Conservation (phyloP, 2,888 invertebrate species). For the Nomada ferruginata region DNA sequence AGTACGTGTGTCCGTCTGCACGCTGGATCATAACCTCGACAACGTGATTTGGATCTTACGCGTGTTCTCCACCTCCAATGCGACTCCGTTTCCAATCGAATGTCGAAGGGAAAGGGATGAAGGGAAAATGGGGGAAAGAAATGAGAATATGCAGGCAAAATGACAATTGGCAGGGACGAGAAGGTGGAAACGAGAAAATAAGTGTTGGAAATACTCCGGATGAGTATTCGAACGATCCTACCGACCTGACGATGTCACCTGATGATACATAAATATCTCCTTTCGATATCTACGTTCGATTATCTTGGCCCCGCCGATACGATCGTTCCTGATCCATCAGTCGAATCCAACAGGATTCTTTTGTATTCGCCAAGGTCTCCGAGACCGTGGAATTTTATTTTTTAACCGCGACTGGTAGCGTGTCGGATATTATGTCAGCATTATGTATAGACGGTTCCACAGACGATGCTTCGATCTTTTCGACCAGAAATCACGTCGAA, state of each 20-base stretch:
- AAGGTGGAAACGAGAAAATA: no score
- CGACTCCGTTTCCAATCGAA: no score
- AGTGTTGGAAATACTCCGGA: no score
- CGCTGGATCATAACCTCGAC: constrained; percentile 56
- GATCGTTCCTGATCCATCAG: not conserved
- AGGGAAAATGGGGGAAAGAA: not conserved
- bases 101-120: no score
- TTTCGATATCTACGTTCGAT: constrained; percentile 3
- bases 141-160: no score
- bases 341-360: constrained; percentile 11
- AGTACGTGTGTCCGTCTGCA: constrained; percentile 18
- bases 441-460: constrained; percentile 66
- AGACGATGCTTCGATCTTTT: constrained; percentile 66
- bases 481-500: constrained; percentile 64
- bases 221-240: not conserved
- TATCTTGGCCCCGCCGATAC: not conserved
- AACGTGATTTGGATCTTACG: constrained; percentile 23
- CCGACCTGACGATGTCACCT: not conserved
- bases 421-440: constrained; percentile 66
- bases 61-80: not conserved
- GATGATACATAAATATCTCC: not conserved
- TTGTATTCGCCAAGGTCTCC: constrained; percentile 18
- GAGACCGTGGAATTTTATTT: constrained; percentile 55
- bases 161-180: no score
- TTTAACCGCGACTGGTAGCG: constrained; percentile 17